Conservation (phyloP, 2,113 vertebrate species). For the Pseudolaguvia tuberculata region DNA sequence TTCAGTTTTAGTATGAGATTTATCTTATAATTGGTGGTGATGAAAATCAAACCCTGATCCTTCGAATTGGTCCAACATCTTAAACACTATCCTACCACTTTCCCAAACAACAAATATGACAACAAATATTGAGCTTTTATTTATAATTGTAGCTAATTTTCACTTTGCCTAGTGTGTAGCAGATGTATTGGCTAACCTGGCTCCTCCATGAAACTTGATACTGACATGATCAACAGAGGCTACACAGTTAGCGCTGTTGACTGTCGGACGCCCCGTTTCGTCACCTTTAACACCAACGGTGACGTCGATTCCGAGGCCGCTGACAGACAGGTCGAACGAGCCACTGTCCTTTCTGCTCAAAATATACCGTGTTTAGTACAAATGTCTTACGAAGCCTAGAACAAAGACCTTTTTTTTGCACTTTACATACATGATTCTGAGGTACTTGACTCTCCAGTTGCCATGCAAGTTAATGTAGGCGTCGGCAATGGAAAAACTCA, state of each 20-base stretch:
- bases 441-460: slow-evolving; percentile 68
- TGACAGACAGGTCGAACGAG: slow-evolving; percentile 64
- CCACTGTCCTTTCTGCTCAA: slow-evolving; percentile 63
- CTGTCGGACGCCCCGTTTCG: slow-evolving; percentile 58
- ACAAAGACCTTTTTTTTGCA: background rate
- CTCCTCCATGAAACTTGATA: slow-evolving; percentile 66
- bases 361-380: background rate
- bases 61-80: too few species aligned
- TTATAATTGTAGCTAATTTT: background rate
- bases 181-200: slow-evolving; percentile 56
- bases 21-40: too few species aligned
- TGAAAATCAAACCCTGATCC: too few species aligned
- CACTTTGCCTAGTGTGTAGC: background rate
- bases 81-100: too few species aligned
- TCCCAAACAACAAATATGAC: background rate
- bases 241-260: slow-evolving; percentile 53
- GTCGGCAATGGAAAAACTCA: slow-evolving; percentile 59
- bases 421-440: slow-evolving; percentile 61
- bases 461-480: slow-evolving; percentile 63
- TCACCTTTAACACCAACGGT: slow-evolving; percentile 59
- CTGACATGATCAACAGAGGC: slow-evolving; percentile 48
- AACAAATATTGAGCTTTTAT: too few species aligned
- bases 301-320: slow-evolving; percentile 48
- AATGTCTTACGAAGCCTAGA: background rate
- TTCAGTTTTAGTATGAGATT: too few species aligned